These are phyloP conservation scores for Cyrtorhinus lividipennis DNA, from an alignment of 1,140 invertebrate species.

Conservation along the genomic window DNA sequence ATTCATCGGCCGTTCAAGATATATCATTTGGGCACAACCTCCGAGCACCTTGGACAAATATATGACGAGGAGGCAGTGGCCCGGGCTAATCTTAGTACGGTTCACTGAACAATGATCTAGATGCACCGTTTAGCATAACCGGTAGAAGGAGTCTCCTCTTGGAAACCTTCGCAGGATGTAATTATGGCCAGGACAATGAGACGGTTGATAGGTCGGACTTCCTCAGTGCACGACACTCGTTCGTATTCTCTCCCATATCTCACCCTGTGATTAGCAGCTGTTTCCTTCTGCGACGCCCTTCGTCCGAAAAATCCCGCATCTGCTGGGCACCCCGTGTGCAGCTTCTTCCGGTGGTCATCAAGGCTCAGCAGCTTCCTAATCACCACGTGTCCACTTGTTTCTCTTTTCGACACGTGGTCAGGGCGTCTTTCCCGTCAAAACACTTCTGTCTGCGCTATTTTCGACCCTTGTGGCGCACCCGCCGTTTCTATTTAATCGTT, in stretches of 20 bases:
- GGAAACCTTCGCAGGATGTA: neutral
- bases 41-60: neutral
- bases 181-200: neutral
- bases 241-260: no score
- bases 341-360: neutral
- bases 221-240: no score
- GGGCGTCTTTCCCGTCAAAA: neutral
- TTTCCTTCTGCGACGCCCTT: neutral
- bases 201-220: neutral
- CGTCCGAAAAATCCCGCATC: neutral
- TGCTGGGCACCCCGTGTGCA: neutral
- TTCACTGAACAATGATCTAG: neutral
- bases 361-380: neutral
- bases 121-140: neutral
- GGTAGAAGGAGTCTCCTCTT: neutral
- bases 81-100: neutral
- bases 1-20: neutral
- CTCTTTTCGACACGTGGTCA: neutral
- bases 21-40: neutral
- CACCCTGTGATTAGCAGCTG: slow-evolving; percentile 6
- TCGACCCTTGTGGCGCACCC: neutral
- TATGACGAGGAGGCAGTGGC: neutral
- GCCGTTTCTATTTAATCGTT: neutral
- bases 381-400: neutral
- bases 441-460: neutral